These are phyloP conservation scores for Salvelinus namaycush DNA, from an alignment of 2,113 vertebrate species.

Conservation along the genomic window DNA sequence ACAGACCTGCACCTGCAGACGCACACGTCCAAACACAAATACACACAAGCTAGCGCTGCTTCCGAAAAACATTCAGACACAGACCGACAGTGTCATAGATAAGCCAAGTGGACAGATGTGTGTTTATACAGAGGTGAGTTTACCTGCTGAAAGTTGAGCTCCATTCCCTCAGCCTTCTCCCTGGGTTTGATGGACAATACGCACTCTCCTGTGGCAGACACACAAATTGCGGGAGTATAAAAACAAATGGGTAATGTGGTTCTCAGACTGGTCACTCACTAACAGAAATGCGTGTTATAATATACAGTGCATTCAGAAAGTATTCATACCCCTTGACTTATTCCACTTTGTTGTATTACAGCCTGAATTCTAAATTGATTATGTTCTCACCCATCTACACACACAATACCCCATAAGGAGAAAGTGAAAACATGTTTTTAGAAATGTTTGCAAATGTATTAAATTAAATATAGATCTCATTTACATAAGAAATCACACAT, in stretches of 20 bases:
- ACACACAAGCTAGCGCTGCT: background rate
- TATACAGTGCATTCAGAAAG: background rate
- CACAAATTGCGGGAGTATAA: background rate
- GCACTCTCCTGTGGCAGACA: constrained; percentile 81
- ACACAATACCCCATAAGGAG: too few species aligned
- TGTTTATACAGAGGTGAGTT: background rate
- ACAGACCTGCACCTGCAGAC: constrained; percentile 1
- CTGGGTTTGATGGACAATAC: constrained; percentile 86
- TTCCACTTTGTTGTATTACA: too few species aligned
- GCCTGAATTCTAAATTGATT: too few species aligned
- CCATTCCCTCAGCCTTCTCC: constrained; percentile 84
- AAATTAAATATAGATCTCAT: too few species aligned
- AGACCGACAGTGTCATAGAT: background rate
- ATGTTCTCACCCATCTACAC: too few species aligned
- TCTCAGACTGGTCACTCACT: too few species aligned
- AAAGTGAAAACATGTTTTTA: too few species aligned
- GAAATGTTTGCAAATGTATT: too few species aligned
- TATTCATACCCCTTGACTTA: too few species aligned
- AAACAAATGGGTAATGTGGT: background rate
- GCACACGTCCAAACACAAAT: background rate
- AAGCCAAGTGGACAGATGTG: background rate
- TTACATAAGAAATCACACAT: too few species aligned
- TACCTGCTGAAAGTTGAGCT: constrained; percentile 97
- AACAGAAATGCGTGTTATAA: background rate
- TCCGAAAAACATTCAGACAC: too few species aligned